A percentile compares a stretch with the other conserved stretches of the same genome.
These are phyloP conservation scores for Actinopyga echinites DNA, from an alignment of 53 echinoderm and acorn worm genomes.

Conservation along the genomic window DNA sequence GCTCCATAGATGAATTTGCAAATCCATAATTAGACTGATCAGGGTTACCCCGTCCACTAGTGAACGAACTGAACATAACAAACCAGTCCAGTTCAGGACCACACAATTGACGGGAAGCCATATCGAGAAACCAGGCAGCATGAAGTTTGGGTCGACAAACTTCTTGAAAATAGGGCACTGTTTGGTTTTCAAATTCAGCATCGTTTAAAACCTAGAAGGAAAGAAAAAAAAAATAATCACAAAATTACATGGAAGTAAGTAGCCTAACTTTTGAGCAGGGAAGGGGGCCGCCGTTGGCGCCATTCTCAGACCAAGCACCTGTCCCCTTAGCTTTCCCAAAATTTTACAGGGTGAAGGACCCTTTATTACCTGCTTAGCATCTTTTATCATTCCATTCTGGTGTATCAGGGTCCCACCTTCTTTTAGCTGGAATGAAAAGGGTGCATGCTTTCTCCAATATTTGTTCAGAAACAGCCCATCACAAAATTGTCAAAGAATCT, in stretches of 20 bases:
- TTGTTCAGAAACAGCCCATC: too few species aligned
- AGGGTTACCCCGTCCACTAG: conserved; percentile 78
- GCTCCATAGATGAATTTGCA: conserved; percentile 83
- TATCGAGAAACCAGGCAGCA: conserved; percentile 70
- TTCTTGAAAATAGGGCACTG: conserved; percentile 45
- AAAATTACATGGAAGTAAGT: not conserved
- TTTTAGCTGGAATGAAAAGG: too few species aligned
- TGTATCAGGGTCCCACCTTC: too few species aligned
- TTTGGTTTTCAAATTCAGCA: conserved; percentile 73
- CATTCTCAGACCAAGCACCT: too few species aligned
- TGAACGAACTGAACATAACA: conserved; percentile 85
- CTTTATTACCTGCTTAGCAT: too few species aligned
- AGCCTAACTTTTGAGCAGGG: too few species aligned
- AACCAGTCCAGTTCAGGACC: conserved; percentile 76
- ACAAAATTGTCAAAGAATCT: too few species aligned
- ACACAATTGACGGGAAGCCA: conserved; percentile 56
- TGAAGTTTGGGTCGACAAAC: conserved; percentile 66
- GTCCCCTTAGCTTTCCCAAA: too few species aligned
- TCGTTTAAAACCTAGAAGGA: conserved; percentile 64
- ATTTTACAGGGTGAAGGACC: too few species aligned
- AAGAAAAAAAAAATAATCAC: not conserved
- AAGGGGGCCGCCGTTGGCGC: too few species aligned
- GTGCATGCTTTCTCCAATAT: too few species aligned
- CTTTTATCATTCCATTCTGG: too few species aligned
- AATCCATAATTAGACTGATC: conserved; percentile 80